A percentile compares a stretch with the other conserved stretches of the same genome.
Conservation (phyloP, 2,888 invertebrate genomes). For the Athrips mouffetella region DNA sequence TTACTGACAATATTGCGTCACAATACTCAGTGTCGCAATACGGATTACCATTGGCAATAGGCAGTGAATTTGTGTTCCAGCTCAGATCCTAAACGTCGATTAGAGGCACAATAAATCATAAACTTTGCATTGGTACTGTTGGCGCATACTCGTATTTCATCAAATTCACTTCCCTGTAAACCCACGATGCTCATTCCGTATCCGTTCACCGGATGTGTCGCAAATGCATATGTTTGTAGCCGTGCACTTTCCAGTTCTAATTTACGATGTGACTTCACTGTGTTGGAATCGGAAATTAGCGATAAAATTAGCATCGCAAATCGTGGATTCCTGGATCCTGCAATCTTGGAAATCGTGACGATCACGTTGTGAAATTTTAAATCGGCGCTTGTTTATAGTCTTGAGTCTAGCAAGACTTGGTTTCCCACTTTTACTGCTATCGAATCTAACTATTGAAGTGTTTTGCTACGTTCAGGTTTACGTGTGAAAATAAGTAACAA, state of each 20-base stretch:
- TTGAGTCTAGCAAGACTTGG: too few relatives aligned
- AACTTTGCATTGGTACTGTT: constrained; percentile 25
- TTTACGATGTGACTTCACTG: constrained; percentile 19
- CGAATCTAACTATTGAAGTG: too few relatives aligned
- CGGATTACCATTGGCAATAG: constrained; percentile 19
- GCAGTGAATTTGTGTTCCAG: constrained; percentile 19
- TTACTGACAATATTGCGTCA: constrained; percentile 35
- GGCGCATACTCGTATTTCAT: constrained; percentile 23
- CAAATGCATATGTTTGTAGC: constrained; percentile 16
- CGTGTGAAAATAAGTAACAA: not conserved
- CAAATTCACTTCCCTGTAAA: constrained; percentile 29
- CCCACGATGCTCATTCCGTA: constrained; percentile 23
- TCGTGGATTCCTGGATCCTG: constrained; percentile 17
- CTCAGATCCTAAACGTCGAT: constrained; percentile 32
- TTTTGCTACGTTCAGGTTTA: too few relatives aligned
- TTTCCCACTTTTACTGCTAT: too few relatives aligned
- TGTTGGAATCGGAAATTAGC: constrained; percentile 21
- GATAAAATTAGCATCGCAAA: constrained; percentile 19
- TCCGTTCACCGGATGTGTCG: constrained; percentile 30
- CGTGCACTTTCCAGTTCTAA: constrained; percentile 14
- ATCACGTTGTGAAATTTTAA: constrained; percentile 13
- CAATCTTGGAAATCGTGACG: constrained; percentile 25
- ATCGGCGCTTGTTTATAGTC: not conserved
- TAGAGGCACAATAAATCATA: constrained; percentile 35
- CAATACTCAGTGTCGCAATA: constrained; percentile 27